Conservation (phyloP, 2,113 vertebrate genomes). For the Rhinolophus ferrumequinum region DNA sequence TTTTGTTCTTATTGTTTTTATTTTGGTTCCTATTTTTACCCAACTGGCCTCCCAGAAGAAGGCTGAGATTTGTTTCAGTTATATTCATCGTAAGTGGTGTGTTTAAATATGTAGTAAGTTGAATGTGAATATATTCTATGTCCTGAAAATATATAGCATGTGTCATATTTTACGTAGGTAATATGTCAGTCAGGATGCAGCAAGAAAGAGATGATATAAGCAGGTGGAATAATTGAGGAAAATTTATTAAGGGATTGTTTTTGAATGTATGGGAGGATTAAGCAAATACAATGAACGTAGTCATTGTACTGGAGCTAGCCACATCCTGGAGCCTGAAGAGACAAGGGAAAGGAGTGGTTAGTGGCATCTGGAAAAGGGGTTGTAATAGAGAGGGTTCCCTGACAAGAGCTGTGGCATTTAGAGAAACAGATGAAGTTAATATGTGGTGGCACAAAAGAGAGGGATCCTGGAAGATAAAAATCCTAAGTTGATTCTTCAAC, state of each 20-base stretch:
- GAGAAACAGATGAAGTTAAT: background rate
- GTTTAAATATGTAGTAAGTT: background rate
- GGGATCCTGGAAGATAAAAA: background rate
- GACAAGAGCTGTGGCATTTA: background rate
- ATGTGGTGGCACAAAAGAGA: background rate
- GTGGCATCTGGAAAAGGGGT: background rate
- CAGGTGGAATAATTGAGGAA: background rate
- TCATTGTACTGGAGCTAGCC: background rate
- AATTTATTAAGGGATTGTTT: background rate
- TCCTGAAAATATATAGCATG: background rate
- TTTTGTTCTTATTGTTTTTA: background rate
- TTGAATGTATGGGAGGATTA: background rate
- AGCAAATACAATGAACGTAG: background rate
- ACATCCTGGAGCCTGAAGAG: background rate
- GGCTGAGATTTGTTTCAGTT: background rate
- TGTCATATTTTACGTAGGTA: background rate
- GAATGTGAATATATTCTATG: background rate
- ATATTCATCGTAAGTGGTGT: background rate
- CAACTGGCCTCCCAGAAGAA: background rate
- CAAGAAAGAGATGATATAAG: background rate
- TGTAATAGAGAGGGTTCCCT: background rate
- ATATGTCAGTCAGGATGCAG: background rate
- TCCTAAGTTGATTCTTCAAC: background rate
- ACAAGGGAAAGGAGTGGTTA: background rate
- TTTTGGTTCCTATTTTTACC: background rate